These are phyloP conservation scores for Actinia equina DNA, from an alignment of 64 coral and sea anemone genomes.

Conservation along the genomic window DNA sequence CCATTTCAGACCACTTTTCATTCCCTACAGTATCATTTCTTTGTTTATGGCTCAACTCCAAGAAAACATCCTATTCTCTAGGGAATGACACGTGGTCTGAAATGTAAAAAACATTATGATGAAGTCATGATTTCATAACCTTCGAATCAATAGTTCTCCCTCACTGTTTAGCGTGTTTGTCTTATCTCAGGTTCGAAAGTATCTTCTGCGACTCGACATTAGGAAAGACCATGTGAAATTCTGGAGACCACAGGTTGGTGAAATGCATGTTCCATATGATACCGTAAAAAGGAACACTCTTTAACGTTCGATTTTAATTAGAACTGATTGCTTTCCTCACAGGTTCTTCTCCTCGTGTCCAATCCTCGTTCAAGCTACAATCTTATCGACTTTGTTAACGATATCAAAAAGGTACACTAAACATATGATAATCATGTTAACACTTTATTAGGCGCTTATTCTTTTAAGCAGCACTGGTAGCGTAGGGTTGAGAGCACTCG, in stretches of 20 bases:
- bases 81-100: too few species aligned
- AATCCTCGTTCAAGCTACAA: constrained; percentile 94
- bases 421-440: not conserved
- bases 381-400: constrained; percentile 97
- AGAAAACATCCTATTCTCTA: too few species aligned
- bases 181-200: constrained; percentile 74
- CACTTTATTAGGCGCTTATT: too few species aligned
- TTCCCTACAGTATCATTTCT: too few species aligned
- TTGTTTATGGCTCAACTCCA: too few species aligned
- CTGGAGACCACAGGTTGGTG: constrained; percentile 89
- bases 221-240: constrained; percentile 93
- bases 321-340: not conserved
- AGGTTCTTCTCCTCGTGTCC: constrained; percentile 83
- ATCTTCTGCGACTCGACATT: constrained; percentile 87
- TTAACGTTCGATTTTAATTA: too few species aligned
- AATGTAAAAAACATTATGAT: too few species aligned
- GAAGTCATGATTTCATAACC: too few species aligned
- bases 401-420: constrained; percentile 92
- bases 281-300: too few species aligned
- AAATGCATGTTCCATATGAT: not conserved
- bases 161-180: not conserved
- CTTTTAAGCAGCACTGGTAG: too few species aligned
- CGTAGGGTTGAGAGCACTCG: too few species aligned
- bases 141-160: too few species aligned
- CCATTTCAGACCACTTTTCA: not conserved